Evolutionary conservation across 2,113 vertebrate species (phyloP).

Genomic region (Neofelis nebulosa): DNA sequence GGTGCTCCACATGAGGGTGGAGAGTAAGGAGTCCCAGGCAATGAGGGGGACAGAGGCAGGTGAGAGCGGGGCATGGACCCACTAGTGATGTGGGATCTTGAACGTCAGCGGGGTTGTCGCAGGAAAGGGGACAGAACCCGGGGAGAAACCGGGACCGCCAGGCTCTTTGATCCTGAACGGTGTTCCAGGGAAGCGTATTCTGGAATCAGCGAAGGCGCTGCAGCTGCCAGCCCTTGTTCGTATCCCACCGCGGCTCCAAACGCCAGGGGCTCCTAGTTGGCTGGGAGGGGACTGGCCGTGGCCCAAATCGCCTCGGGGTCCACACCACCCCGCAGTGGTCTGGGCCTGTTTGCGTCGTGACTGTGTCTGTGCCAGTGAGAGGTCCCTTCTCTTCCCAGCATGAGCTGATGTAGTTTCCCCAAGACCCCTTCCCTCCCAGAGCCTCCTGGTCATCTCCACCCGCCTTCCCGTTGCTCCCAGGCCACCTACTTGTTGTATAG

Average conservation of each 20-base stretch:
- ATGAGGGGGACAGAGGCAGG: neutral
- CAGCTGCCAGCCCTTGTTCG: neutral
- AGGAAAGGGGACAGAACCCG: neutral
- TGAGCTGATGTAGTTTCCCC: neutral
- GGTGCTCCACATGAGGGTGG: neutral
- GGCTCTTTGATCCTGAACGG: neutral
- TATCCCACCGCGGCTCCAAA: neutral
- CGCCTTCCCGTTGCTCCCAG: neutral
- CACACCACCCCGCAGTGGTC: neutral
- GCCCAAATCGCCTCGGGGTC: neutral
- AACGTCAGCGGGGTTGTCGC: neutral
- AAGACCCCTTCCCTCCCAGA: neutral
- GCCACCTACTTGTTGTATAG: slow-evolving; percentile 98
- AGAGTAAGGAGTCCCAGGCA: neutral
- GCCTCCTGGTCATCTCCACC: neutral
- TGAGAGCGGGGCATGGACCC: neutral
- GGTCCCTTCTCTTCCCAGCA: neutral
- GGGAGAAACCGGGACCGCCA: neutral
- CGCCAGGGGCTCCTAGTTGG: neutral
- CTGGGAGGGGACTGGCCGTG: neutral
- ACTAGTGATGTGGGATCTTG: neutral
- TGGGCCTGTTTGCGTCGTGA: neutral
- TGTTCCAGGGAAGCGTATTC: neutral
- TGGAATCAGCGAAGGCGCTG: neutral
- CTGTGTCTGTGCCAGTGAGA: neutral